These are phyloP conservation scores for Sialia sialis DNA, from an alignment of 2,113 vertebrate genomes.

Conservation along the genomic window DNA sequence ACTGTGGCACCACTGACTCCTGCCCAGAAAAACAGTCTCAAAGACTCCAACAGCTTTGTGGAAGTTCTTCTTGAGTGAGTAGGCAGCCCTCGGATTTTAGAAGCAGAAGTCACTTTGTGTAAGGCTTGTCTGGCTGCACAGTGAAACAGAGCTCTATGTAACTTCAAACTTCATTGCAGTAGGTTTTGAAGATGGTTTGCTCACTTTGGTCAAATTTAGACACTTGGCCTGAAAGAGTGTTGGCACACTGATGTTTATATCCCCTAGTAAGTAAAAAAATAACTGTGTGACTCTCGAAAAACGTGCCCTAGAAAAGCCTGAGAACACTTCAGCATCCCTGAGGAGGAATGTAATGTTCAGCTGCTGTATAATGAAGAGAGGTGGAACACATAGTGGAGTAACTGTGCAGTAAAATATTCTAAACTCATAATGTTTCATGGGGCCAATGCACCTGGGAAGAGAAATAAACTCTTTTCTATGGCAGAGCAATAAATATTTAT, in stretches of 20 bases:
- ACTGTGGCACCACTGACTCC: not conserved
- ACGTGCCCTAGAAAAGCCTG: not conserved
- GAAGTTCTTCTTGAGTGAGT: not conserved
- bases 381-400: not conserved
- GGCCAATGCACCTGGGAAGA: slow-evolving; percentile 1
- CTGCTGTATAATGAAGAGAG: slow-evolving; percentile 6
- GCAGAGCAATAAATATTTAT: slow-evolving; percentile 51
- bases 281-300: not conserved
- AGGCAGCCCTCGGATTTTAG: not conserved
- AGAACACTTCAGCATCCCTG: not conserved
- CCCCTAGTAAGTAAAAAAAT: not conserved
- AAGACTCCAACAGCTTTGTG: not conserved
- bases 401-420: slow-evolving; percentile 1
- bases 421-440: slow-evolving; percentile 40
- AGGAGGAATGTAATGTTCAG: not conserved
- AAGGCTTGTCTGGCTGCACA: not conserved
- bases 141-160: not conserved
- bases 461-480: slow-evolving; percentile 32
- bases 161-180: not conserved
- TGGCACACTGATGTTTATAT: not conserved
- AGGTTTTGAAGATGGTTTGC: not conserved
- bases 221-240: not conserved
- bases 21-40: not conserved
- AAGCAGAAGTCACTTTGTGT: not conserved
- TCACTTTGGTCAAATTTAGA: not conserved